A percentile compares a stretch with the other conserved stretches of the same genome.
phyloP scores from a whole-genome alignment of 1,140 invertebrate genomes.

The Caerostris extrusa region DNA sequence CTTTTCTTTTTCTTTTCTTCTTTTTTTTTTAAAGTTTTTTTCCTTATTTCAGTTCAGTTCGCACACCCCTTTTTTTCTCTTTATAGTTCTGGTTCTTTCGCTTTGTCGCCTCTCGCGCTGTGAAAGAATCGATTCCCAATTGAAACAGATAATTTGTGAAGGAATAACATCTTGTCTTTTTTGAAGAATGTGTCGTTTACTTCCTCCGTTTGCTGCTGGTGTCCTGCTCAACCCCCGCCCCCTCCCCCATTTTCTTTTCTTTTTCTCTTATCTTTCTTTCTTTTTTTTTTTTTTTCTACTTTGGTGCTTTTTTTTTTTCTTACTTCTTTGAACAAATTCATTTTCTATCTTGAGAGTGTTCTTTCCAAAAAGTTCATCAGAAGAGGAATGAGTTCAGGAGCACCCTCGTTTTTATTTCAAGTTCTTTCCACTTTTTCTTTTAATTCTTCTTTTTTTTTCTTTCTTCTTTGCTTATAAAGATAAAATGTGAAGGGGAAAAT shows the following conservation, averaged over 20 bases:
- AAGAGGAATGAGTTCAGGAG: neutral
- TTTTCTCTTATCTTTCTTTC: neutral
- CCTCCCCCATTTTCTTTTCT: no score
- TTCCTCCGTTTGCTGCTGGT: neutral
- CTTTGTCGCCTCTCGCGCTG: constrained; percentile 26
- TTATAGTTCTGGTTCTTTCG: neutral
- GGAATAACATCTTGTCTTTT: constrained; percentile 56
- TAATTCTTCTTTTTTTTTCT: no score
- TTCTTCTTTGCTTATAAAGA: no score
- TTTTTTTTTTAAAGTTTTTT: neutral
- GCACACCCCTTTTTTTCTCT: neutral
- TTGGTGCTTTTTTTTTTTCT: neutral
- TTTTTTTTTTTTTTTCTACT: neutral
- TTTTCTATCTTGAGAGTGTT: neutral
- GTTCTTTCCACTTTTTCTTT: neutral
- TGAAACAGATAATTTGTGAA: constrained; percentile 50
- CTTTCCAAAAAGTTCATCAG: neutral
- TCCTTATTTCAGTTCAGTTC: neutral
- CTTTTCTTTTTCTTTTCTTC: neutral
- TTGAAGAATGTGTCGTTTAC: constrained; percentile 15
- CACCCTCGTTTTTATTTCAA: neutral
- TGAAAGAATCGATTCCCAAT: constrained; percentile 28
- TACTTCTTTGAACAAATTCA: neutral
- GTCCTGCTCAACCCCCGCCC: no score
- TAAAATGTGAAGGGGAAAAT: no score